Evolutionary conservation across 1,140 invertebrate species (phyloP).

Genomic region (Pseudachorutes palmiensis): DNA sequence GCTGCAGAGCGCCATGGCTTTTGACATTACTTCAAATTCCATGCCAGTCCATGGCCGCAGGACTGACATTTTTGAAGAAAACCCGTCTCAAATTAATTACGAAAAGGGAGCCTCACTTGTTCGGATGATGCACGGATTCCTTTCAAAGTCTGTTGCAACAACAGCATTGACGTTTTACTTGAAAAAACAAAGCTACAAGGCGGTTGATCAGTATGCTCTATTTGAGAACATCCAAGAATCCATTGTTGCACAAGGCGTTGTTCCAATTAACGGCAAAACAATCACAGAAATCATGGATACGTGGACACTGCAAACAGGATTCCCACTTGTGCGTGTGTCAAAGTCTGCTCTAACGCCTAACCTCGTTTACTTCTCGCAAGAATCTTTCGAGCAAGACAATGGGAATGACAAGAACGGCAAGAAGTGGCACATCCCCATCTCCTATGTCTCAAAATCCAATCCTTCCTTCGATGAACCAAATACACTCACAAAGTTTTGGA

Average conservation of each 20-base stretch:
- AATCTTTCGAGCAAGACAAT: slow-evolving; percentile 3
- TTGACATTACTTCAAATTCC: slow-evolving; percentile 49
- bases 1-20: slow-evolving; percentile 46
- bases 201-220: slow-evolving; percentile 61
- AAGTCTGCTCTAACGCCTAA: slow-evolving; percentile 42
- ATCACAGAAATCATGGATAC: slow-evolving; percentile 67
- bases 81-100: slow-evolving; percentile 41
- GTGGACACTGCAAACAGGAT: slow-evolving; percentile 74
- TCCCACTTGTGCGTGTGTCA: slow-evolving; percentile 67
- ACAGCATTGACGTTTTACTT: slow-evolving; percentile 54
- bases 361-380: slow-evolving; percentile 9
- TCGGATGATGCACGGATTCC: slow-evolving; percentile 61
- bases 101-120: slow-evolving; percentile 60
- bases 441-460: slow-evolving; percentile 45
- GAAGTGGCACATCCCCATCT: slow-evolving; percentile 52
- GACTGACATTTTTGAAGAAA: slow-evolving; percentile 44
- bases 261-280: slow-evolving; percentile 19
- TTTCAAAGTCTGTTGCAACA: slow-evolving; percentile 55
- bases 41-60: slow-evolving; percentile 53
- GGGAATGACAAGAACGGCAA: not conserved
- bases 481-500: slow-evolving; percentile 16
- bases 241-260: slow-evolving; percentile 39
- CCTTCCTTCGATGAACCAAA: slow-evolving; percentile 40
- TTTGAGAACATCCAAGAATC: slow-evolving; percentile 55
- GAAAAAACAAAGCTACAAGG: slow-evolving; percentile 49